Conservation (phyloP, 2,888 invertebrate genomes). For the Gandaritis pyraliata region DNA sequence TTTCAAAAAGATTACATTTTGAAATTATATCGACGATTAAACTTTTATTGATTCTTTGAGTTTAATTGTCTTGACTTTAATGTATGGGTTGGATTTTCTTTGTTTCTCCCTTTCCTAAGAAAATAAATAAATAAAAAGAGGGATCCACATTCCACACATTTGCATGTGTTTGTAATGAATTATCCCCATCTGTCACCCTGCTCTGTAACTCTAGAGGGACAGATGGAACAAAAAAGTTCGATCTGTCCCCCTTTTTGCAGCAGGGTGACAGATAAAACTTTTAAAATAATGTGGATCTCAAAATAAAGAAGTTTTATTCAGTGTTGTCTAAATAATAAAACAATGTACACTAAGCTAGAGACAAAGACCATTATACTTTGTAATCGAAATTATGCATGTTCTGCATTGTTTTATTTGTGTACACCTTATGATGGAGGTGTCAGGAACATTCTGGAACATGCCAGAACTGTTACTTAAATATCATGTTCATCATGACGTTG, state of each 20-base stretch:
- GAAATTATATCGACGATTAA: constrained; percentile 62
- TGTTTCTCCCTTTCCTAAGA: constrained; percentile 27
- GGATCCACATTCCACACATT: no score
- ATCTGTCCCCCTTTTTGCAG: no score
- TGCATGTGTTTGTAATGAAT: no score
- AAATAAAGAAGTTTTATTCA: constrained; percentile 10
- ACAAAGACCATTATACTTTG: constrained; percentile 56
- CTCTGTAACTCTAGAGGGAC: no score
- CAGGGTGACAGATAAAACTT: no score
- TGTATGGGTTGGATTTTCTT: constrained; percentile 38
- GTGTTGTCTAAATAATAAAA: constrained; percentile 15
- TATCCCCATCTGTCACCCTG: no score
- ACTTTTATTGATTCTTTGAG: constrained; percentile 61
- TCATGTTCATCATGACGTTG: constrained; percentile 10
- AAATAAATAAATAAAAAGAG: constrained; percentile 11
- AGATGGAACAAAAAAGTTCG: no score
- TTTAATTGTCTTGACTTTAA: constrained; percentile 54
- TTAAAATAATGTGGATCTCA: neutral
- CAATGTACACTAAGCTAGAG: constrained; percentile 9
- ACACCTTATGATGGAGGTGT: constrained; percentile 53
- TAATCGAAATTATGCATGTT: constrained; percentile 53
- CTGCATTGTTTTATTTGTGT: constrained; percentile 62
- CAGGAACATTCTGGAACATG: constrained; percentile 44
- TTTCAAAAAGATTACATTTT: constrained; percentile 53
- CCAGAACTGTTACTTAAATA: constrained; percentile 8